Conservation (phyloP, 2,113 vertebrate species). For the Semicossyphus pulcher region DNA sequence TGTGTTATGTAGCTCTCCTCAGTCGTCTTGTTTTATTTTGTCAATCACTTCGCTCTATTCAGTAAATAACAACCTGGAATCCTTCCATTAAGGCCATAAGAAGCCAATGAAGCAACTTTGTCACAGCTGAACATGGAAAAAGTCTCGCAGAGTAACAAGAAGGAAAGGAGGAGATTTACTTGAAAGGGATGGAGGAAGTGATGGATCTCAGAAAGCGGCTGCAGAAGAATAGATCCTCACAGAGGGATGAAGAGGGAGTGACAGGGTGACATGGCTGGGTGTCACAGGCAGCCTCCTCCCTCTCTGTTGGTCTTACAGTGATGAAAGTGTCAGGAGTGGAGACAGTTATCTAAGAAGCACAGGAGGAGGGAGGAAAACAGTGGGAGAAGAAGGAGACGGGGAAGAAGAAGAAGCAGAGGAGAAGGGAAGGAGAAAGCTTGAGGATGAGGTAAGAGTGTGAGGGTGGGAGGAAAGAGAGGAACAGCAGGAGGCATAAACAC, state of each 20-base stretch:
- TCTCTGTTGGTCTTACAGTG: constrained; percentile 50
- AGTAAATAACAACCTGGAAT: not conserved
- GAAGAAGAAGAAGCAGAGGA: not conserved
- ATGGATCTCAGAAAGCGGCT: constrained; percentile 51
- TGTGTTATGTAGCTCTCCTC: no score
- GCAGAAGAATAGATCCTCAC: constrained; percentile 34
- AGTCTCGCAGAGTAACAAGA: not conserved
- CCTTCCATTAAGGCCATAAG: not conserved
- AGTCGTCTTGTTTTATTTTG: no score
- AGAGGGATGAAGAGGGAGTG: constrained; percentile 36
- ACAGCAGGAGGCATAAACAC: constrained; percentile 72
- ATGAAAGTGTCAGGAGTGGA: constrained; percentile 56
- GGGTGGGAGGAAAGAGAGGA: constrained; percentile 64
- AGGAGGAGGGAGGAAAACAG: constrained; percentile 48
- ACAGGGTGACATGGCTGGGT: constrained; percentile 52
- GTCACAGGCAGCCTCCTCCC: constrained; percentile 41
- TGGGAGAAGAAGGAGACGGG: constrained; percentile 26
- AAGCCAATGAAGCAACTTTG: constrained; percentile 23
- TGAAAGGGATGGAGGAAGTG: constrained; percentile 41
- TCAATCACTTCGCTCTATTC: not conserved
- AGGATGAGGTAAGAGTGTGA: constrained; percentile 60
- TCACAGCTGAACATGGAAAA: constrained; percentile 6
- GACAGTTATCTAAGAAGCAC: constrained; percentile 59
- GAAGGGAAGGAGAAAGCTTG: constrained; percentile 4
- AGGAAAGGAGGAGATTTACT: constrained; percentile 23